Conservation (phyloP, 2,797 vertebrate genomes). For the Acipenser transmontanus region DNA sequence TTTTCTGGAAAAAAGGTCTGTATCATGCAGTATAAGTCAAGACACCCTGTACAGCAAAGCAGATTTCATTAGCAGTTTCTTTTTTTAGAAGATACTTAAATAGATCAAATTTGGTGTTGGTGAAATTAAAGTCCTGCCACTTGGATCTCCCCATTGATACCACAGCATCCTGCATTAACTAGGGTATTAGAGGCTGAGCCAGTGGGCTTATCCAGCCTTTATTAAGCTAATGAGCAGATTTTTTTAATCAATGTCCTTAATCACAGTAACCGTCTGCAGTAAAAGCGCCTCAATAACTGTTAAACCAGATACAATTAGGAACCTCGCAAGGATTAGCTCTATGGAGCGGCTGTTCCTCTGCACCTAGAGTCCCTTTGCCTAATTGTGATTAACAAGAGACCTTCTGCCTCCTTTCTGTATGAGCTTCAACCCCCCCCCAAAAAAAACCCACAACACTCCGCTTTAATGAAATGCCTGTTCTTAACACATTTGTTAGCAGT, state of each 20-base stretch:
- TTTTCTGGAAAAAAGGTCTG: too few species aligned
- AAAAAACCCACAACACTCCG: constrained; percentile 3
- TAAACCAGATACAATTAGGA: constrained; percentile 63
- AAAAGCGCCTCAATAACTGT: constrained; percentile 52
- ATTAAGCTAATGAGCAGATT: constrained; percentile 60
- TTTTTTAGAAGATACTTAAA: too few species aligned
- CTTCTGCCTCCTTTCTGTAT: constrained; percentile 41
- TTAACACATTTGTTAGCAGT: constrained; percentile 21
- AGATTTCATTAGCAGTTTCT: too few species aligned
- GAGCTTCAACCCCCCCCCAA: constrained; percentile 10
- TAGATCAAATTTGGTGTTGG: too few species aligned
- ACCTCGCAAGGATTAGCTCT: constrained; percentile 50
- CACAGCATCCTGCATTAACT: constrained; percentile 39
- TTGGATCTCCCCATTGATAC: constrained; percentile 37
- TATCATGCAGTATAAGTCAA: too few species aligned
- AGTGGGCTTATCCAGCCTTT: constrained; percentile 54
- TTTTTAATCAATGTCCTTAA: constrained; percentile 49
- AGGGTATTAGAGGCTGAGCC: constrained; percentile 54
- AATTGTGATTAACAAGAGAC: constrained; percentile 56
- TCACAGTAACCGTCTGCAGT: constrained; percentile 50
- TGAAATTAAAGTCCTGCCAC: constrained; percentile 7
- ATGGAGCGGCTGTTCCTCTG: constrained; percentile 38
- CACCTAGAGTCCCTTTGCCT: constrained; percentile 38
- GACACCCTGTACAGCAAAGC: too few species aligned
- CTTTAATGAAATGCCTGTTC: constrained; percentile 27